phyloP scores from a whole-genome alignment of 2,888 invertebrate species.

The Timandra comae region DNA sequence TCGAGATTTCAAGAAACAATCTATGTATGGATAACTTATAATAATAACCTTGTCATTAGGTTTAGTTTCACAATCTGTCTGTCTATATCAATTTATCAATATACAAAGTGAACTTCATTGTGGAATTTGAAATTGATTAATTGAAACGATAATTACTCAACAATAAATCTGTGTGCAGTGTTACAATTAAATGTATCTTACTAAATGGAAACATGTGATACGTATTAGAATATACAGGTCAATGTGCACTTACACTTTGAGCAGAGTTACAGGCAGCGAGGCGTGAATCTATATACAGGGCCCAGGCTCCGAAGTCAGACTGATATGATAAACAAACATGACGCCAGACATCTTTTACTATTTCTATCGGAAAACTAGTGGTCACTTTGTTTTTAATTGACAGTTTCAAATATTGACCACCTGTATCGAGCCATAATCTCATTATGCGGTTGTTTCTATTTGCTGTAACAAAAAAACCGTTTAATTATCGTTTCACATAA shows the following conservation, averaged over 20 bases:
- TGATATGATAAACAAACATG: conserved; percentile 83
- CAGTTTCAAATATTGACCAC: conserved; percentile 72
- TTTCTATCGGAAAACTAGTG: conserved; percentile 60
- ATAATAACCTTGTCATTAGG: conserved; percentile 37
- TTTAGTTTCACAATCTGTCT: conserved; percentile 44
- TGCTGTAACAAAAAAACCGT: conserved; percentile 57
- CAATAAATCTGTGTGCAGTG: too few relatives aligned
- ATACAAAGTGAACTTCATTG: too few relatives aligned
- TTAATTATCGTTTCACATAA: too few relatives aligned
- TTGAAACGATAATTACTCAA: too few relatives aligned
- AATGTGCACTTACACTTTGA: conserved; percentile 47
- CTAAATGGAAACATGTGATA: too few relatives aligned
- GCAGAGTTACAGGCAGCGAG: conserved; percentile 56
- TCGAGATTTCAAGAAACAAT: conserved; percentile 31
- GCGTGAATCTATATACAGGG: conserved; percentile 77
- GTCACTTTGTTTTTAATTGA: conserved; percentile 72
- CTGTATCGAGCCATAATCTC: conserved; percentile 78
- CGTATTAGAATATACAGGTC: too few relatives aligned
- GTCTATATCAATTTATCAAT: conserved; percentile 41
- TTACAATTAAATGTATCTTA: too few relatives aligned
- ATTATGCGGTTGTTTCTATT: conserved; percentile 68
- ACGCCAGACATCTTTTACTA: conserved; percentile 74
- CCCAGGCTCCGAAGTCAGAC: conserved; percentile 77
- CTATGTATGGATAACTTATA: conserved; percentile 26
- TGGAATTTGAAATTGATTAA: too few relatives aligned